Evolutionary conservation across 2,113 vertebrate genomes (phyloP).

Genomic region (Aphyosemion australe): DNA sequence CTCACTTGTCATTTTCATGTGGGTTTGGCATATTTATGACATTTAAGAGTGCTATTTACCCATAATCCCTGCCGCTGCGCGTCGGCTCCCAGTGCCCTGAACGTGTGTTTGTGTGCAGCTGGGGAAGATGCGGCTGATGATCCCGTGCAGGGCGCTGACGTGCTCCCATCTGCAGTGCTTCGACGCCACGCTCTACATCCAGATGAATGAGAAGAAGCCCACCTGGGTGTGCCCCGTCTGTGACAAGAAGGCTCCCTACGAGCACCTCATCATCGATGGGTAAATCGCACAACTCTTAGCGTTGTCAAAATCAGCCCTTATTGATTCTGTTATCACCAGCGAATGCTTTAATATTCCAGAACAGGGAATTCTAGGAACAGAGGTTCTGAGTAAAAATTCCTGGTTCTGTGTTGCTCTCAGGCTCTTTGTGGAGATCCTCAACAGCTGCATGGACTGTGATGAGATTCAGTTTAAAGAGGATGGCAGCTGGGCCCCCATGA

Average conservation of each 20-base stretch:
- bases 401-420: conserved; percentile 68
- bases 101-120: conserved; percentile 79
- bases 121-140: conserved; percentile 96
- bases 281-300: conserved; percentile 62
- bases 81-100: conserved; percentile 28
- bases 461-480: conserved; percentile 99
- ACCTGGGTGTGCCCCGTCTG: conserved; percentile 99
- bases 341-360: too few species aligned
- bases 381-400: not conserved
- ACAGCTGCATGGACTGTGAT: conserved; percentile 95
- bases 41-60: conserved; percentile 12
- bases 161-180: conserved; percentile 99
- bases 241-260: conserved; percentile 97
- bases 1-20: conserved; percentile 27
- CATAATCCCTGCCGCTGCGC: conserved; percentile 11
- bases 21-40: conserved; percentile 42
- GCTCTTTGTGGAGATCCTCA: conserved; percentile 98
- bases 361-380: too few species aligned
- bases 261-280: conserved; percentile 98
- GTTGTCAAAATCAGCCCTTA: too few species aligned
- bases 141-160: conserved; percentile 94
- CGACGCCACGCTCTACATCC: conserved; percentile 96
- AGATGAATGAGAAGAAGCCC: conserved; percentile 99
- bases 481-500: conserved; percentile 97
- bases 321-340: too few species aligned